These are phyloP conservation scores for Malacoraja senta DNA, from an alignment of 2,797 vertebrate species.

Conservation along the genomic window DNA sequence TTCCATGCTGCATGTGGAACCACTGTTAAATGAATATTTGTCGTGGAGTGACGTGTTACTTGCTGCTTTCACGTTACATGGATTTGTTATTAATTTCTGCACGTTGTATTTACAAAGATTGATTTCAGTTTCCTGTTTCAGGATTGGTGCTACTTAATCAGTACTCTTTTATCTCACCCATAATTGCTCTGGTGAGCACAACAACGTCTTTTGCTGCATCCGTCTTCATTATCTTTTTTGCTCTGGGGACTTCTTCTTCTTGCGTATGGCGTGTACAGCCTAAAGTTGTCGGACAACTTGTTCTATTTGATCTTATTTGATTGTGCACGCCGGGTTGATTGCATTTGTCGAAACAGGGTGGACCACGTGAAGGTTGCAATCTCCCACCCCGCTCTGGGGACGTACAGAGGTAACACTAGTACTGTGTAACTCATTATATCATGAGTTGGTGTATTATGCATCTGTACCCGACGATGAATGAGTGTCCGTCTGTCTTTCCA, in stretches of 20 bases:
- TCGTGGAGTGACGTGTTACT: too few species aligned
- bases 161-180: background rate
- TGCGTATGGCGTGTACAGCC: too few species aligned
- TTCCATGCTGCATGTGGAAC: too few species aligned
- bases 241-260: too few species aligned
- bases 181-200: conserved; percentile 16
- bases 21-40: too few species aligned
- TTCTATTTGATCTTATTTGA: too few species aligned
- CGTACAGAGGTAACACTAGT: background rate
- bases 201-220: background rate
- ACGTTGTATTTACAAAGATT: background rate
- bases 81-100: background rate
- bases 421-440: background rate
- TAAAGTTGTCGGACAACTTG: too few species aligned
- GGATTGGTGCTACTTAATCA: background rate
- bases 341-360: too few species aligned
- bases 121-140: background rate
- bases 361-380: too few species aligned
- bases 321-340: too few species aligned
- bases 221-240: background rate
- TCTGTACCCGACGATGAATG: too few species aligned
- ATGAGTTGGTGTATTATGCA: background rate
- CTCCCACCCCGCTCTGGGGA: too few species aligned
- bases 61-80: background rate
- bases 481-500: background rate